Evolutionary conservation across 2,113 vertebrate genomes (phyloP).

Genomic region (Odontesthes bonariensis): DNA sequence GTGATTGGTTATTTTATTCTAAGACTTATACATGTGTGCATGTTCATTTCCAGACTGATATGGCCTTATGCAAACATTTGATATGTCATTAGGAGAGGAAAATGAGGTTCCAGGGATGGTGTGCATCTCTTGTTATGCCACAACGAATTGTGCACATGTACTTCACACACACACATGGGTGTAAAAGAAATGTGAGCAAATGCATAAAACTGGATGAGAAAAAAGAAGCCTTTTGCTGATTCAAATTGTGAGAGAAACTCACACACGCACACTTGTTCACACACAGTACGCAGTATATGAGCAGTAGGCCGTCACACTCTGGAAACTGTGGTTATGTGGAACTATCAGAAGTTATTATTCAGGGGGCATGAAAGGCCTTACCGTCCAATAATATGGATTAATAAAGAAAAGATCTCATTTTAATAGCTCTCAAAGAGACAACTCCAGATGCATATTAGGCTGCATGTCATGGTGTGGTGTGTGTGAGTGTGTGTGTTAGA

Average conservation of each 20-base stretch:
- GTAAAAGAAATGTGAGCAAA: slow-evolving; percentile 34
- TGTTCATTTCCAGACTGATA: slow-evolving; percentile 78
- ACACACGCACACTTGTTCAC: neutral
- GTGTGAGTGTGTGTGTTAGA: slow-evolving; percentile 37
- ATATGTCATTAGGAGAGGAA: slow-evolving; percentile 79
- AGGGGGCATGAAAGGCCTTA: slow-evolving; percentile 48
- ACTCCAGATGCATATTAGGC: slow-evolving; percentile 68
- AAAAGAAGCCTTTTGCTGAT: slow-evolving; percentile 34
- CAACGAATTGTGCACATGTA: slow-evolving; percentile 30
- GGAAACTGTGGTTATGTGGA: slow-evolving; percentile 49
- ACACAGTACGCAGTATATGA: slow-evolving; percentile 9
- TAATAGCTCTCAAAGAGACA: slow-evolving; percentile 72
- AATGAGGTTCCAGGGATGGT: slow-evolving; percentile 73
- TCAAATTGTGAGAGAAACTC: slow-evolving; percentile 18
- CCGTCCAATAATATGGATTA: slow-evolving; percentile 73
- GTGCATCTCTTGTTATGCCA: slow-evolving; percentile 60
- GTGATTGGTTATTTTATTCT: slow-evolving; percentile 76
- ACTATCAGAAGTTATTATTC: slow-evolving; percentile 61
- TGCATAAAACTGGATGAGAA: slow-evolving; percentile 10
- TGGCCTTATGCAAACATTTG: slow-evolving; percentile 79
- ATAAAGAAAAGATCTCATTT: slow-evolving; percentile 67
- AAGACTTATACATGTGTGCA: slow-evolving; percentile 46
- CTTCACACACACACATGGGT: slow-evolving; percentile 30
- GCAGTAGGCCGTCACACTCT: slow-evolving; percentile 36
- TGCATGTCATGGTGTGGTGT: slow-evolving; percentile 51